Evolutionary conservation across 2,888 invertebrate species (phyloP).

Genomic region (Venustoraphidia nigricollis): DNA sequence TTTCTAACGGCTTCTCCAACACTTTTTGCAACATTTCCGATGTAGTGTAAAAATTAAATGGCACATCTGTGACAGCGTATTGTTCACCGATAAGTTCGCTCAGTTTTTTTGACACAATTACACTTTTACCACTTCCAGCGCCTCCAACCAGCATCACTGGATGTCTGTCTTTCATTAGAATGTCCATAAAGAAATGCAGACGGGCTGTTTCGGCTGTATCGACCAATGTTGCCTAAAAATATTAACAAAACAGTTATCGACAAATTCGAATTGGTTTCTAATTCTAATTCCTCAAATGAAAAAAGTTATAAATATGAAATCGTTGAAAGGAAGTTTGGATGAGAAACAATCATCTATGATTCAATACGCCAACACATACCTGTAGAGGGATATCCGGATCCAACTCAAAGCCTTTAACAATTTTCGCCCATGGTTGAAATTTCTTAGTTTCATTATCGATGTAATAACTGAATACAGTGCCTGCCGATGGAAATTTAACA

Average conservation of each 20-base stretch:
- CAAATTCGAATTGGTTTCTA: too few species aligned
- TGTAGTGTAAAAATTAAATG: conserved; percentile 90
- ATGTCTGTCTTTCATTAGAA: conserved; percentile 57
- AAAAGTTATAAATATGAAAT: not conserved
- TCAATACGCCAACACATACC: conserved; percentile 27
- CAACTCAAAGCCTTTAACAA: conserved; percentile 60
- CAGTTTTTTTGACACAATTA: conserved; percentile 76
- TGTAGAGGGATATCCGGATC: conserved; percentile 80
- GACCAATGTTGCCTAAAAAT: conserved; percentile 38
- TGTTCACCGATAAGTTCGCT: conserved; percentile 48
- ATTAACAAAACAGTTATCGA: too few species aligned
- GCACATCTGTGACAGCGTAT: conserved; percentile 74
- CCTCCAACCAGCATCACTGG: conserved; percentile 86
- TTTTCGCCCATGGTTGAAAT: conserved; percentile 76
- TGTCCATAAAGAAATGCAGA: conserved; percentile 73
- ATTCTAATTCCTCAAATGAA: not conserved
- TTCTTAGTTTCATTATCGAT: conserved; percentile 77
- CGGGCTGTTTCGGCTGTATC: conserved; percentile 83
- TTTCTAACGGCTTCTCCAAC: conserved; percentile 83
- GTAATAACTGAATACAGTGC: conserved; percentile 78
- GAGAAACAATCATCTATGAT: too few species aligned
- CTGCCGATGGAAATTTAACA: conserved; percentile 70
- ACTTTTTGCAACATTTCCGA: conserved; percentile 82
- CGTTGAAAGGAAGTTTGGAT: too few species aligned
- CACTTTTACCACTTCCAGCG: conserved; percentile 85